Base-by-base conservation (phyloP, 2,888 invertebrate genomes). In the Ptychoptera albimana region DNA sequence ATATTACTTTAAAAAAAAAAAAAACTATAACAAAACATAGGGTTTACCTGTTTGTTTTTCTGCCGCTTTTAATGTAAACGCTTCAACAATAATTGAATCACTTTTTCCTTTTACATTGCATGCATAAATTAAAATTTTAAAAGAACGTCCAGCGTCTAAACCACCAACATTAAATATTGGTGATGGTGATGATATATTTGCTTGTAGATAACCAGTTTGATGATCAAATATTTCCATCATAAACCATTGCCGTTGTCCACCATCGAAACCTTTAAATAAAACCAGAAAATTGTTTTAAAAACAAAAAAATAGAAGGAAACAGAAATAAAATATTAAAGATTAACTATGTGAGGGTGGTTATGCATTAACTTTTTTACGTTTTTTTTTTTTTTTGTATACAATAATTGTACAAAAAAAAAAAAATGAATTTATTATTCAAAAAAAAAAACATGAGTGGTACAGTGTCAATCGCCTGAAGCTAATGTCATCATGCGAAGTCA, bases 81-180 rank as follows among this genome's bases (percentile, higher is more conserved):
- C 82, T 58, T 82, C 82, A 11, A 82, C 62, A 44, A 72, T 60
- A 13, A 81, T 74, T 1, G 74, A 64, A 48, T 86, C 85, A 50
- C 88, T 88, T 52, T 79, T 72, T 12, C 91, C 91, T 56, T 85
- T 82, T 7, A 79, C 75, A 61, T 92, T 92, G 47, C 77, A 77
- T 2, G 89, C 82, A 61, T 84, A 89, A 49, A 91, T 74, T 43
- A 79, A 69, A 61, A 91, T 77, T 54, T 79, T 79, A 51, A 91
- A 72, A 12, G 79, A 72, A 54, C 80, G 80, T 7, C 84, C 88
- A 0, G 89, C 75, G 45, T 83, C 81, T 43, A 92, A 70, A 6
- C 79, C 81, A 51, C 76, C 75, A 1, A 88, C 79, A 45, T 78
- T 78, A 68, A 91, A 83, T 31, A 76, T 69, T 1, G 88, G 82